A percentile compares a stretch with the other conserved stretches of the same genome.
Conservation (phyloP, 2,888 invertebrate species). For the Lycophotia porphyrea region DNA sequence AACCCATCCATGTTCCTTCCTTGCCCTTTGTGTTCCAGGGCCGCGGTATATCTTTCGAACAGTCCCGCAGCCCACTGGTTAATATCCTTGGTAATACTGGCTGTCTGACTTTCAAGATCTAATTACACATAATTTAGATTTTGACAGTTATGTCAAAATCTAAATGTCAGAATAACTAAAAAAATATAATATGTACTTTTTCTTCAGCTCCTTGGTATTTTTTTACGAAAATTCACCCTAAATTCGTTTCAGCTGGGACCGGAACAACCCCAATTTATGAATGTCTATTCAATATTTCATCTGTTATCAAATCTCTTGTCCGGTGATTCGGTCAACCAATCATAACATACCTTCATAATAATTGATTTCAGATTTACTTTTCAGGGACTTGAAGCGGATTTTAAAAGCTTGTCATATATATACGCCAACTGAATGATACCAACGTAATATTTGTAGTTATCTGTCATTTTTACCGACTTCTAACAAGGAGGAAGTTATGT, state of each 20-base stretch:
- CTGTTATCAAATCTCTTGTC: slow-evolving; percentile 16
- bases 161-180: not conserved
- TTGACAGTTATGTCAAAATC: no score
- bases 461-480: not conserved
- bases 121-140: no score
- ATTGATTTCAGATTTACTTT: not conserved
- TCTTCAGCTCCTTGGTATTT: not conserved
- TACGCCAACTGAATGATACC: not conserved
- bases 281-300: slow-evolving; percentile 24
- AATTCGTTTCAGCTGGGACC: slow-evolving; percentile 16
- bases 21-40: no score
- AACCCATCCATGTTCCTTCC: no score
- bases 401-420: not conserved
- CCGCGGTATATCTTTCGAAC: no score
- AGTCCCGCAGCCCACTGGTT: no score
- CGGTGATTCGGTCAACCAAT: slow-evolving; percentile 1
- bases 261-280: slow-evolving; percentile 29
- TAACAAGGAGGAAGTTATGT: not conserved
- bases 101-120: not conserved
- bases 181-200: not conserved
- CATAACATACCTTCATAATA: not conserved
- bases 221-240: slow-evolving; percentile 4
- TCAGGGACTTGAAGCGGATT: not conserved
- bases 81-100: not conserved
- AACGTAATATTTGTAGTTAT: not conserved